A percentile compares a stretch with the other conserved stretches of the same genome.
phyloP scores from a whole-genome alignment of 1,140 invertebrate species.

The Lepidurus packardi region DNA sequence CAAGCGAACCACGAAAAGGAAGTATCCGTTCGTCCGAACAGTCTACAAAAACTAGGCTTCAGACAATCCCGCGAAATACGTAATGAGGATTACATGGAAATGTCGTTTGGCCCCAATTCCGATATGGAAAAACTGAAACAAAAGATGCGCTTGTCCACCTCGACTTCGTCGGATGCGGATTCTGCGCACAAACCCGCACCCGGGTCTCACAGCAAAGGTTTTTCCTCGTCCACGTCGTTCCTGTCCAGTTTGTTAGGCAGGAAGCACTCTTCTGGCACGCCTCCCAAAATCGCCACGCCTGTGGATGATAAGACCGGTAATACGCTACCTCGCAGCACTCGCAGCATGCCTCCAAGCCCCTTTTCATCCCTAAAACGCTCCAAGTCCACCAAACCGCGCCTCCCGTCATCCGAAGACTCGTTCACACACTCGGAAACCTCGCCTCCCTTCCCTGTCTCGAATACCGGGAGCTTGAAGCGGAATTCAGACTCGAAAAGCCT shows the following conservation, averaged over 20 bases:
- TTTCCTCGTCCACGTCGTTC: constrained; percentile 22
- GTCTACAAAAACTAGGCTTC: background rate
- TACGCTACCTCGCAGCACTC: constrained; percentile 26
- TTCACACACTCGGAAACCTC: background rate
- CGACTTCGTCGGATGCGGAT: constrained; percentile 21
- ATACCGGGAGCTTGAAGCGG: background rate
- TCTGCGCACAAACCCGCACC: background rate
- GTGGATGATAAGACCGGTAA: background rate
- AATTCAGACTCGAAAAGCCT: background rate
- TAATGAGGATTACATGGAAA: constrained; percentile 35
- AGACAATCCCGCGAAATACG: constrained; percentile 33
- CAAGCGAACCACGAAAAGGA: constrained; percentile 26
- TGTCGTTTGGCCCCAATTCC: constrained; percentile 25
- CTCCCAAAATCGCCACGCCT: constrained; percentile 25
- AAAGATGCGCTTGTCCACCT: constrained; percentile 19
- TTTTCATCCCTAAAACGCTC: constrained; percentile 33
- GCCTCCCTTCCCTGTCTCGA: background rate
- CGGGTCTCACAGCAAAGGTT: background rate
- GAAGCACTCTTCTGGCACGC: constrained; percentile 22
- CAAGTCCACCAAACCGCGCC: constrained; percentile 23
- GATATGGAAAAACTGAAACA: background rate
- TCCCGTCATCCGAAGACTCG: background rate
- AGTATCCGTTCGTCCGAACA: background rate
- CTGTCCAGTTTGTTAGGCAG: constrained; percentile 28
- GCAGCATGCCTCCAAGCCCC: constrained; percentile 33